Percentiles rank a stretch among this genome's conserved stretches.
Evolutionary conservation across 2,113 vertebrate genomes (phyloP).

Genomic region (Leiothrix lutea): DNA sequence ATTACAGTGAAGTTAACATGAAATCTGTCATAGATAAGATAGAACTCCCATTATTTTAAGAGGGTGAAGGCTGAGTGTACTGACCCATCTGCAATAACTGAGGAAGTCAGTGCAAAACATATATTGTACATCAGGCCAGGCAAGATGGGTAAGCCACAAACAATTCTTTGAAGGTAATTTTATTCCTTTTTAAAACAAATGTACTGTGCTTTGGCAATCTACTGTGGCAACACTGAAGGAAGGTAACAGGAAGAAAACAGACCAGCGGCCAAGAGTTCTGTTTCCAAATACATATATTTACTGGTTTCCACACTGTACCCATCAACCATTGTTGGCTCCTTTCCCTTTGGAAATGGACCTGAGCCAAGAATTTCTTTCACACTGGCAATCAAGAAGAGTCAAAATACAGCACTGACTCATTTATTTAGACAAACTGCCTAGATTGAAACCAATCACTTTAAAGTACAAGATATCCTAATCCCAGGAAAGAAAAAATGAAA

Average conservation of each 20-base stretch:
- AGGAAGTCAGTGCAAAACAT: not conserved
- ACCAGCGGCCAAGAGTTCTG: not conserved
- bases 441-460: not conserved
- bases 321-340: not conserved
- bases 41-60: not conserved
- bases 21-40: not conserved
- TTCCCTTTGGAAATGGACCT: not conserved
- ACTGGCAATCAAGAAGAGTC: not conserved
- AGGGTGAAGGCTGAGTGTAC: rapidly evolving
- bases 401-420: not conserved
- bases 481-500: not conserved
- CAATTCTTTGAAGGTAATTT: not conserved
- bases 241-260: not conserved
- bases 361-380: not conserved
- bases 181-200: not conserved
- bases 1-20: not conserved
- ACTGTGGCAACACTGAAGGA: not conserved
- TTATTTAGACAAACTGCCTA: not conserved
- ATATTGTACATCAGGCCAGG: not conserved
- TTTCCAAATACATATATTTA: not conserved
- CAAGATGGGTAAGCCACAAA: not conserved
- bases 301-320: not conserved
- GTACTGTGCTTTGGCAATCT: not conserved
- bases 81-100: not conserved
- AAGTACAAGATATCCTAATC: not conserved